phyloP scores from a whole-genome alignment of 2,797 vertebrate genomes.

The Valencia hispanica region DNA sequence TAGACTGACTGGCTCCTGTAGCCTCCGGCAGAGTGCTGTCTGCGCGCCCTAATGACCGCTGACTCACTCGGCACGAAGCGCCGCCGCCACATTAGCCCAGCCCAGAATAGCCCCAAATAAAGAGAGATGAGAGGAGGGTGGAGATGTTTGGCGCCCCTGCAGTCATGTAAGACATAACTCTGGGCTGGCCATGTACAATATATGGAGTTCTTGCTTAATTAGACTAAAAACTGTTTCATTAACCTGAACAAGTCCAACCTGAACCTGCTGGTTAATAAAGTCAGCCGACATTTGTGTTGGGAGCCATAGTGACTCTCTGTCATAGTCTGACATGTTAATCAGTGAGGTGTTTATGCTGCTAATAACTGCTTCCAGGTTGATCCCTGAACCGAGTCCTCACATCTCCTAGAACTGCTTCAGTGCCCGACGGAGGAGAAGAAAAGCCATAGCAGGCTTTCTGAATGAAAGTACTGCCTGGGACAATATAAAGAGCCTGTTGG shows the following conservation, averaged over 20 bases:
- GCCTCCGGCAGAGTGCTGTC: conserved; percentile 73
- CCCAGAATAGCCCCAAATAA: conserved; percentile 69
- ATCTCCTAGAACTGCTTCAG: neutral
- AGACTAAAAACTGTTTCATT: conserved; percentile 4
- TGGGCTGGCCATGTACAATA: neutral
- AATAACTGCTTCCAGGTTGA: neutral
- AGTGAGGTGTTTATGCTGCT: neutral
- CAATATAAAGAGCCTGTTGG: conserved; percentile 18
- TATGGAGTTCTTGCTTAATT: conserved; percentile 3
- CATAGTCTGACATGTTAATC: neutral
- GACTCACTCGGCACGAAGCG: conserved; percentile 69
- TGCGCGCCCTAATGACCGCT: conserved; percentile 73
- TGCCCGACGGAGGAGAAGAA: neutral
- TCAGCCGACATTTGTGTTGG: neutral
- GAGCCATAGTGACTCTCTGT: neutral
- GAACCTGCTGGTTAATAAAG: neutral
- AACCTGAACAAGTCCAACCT: neutral
- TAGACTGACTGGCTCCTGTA: conserved; percentile 76
- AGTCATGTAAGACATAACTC: conserved; percentile 51
- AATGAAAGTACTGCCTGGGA: conserved; percentile 28
- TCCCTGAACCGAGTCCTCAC: neutral
- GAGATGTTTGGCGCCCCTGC: conserved; percentile 42
- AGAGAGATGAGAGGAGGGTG: conserved; percentile 61
- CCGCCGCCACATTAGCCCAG: conserved; percentile 61
- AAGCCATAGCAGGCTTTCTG: conserved; percentile 1